Conservation (phyloP, 2,113 vertebrate species). For the Muntiacus muntjak region DNA sequence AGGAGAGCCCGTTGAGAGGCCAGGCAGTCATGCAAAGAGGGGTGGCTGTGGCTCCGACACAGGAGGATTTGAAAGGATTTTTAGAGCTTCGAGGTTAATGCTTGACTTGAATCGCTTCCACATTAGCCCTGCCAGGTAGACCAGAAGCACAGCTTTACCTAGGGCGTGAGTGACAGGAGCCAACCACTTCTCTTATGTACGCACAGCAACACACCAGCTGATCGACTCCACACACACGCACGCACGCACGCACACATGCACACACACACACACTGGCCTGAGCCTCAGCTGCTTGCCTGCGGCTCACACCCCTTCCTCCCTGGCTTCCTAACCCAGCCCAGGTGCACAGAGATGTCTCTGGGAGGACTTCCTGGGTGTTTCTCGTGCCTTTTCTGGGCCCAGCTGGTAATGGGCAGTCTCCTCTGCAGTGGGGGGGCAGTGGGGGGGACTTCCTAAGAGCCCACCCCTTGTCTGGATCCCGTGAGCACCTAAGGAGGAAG, state of each 20-base stretch:
- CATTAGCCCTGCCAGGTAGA: neutral
- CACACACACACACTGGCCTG: neutral
- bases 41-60: neutral
- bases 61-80: neutral
- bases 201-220: neutral
- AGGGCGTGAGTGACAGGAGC: accelerated
- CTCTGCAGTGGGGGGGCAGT: neutral
- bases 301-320: neutral
- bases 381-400: neutral
- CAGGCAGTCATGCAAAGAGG: neutral
- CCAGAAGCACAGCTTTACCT: neutral
- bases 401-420: neutral
- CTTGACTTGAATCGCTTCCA: neutral
- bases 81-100: neutral
- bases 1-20: neutral
- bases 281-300: neutral
- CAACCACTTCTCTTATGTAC: accelerated
- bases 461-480: neutral
- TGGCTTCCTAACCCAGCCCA: neutral
- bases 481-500: neutral
- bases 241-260: accelerated
- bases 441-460: neutral
- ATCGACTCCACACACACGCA: accelerated
- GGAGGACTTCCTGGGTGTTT: neutral
- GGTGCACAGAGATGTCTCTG: neutral